Percentiles rank a stretch among this genome's conserved stretches.
These are phyloP conservation scores for Myopa tessellatipennis DNA, from an alignment of 2,888 invertebrate species.

Conservation along the genomic window DNA sequence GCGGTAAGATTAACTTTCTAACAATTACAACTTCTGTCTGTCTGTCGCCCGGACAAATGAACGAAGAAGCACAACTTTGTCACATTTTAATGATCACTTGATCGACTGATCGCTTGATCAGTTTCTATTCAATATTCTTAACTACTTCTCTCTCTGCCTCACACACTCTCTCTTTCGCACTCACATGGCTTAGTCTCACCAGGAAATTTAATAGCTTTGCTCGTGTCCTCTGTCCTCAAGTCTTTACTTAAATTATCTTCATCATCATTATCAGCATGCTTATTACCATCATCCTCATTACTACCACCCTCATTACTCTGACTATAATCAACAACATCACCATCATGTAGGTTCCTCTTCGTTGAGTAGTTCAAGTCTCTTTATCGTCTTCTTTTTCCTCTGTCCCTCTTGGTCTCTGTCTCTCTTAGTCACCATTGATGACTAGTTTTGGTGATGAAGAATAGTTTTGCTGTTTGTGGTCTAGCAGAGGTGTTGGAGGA, in stretches of 20 bases:
- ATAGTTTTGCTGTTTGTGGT: slow-evolving; percentile 10
- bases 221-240: slow-evolving; percentile 10
- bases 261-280: neutral
- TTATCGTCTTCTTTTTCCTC: no score
- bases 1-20: slow-evolving; percentile 49
- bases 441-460: neutral
- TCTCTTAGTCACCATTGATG: neutral
- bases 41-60: neutral
- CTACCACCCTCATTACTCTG: no score
- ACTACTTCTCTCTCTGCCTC: slow-evolving; percentile 13
- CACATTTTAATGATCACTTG: slow-evolving; percentile 31
- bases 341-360: neutral
- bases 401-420: no score
- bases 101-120: slow-evolving; percentile 2
- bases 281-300: neutral
- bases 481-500: slow-evolving; percentile 10
- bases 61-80: slow-evolving; percentile 32
- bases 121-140: neutral
- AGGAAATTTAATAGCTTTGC: slow-evolving; percentile 28
- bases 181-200: neutral
- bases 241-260: neutral
- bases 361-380: no score
- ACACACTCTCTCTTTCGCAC: neutral
- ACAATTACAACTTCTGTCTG: slow-evolving; percentile 23
- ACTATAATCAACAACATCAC: neutral